Conservation (phyloP, 2,113 vertebrate species). For the Pandion haliaetus region DNA sequence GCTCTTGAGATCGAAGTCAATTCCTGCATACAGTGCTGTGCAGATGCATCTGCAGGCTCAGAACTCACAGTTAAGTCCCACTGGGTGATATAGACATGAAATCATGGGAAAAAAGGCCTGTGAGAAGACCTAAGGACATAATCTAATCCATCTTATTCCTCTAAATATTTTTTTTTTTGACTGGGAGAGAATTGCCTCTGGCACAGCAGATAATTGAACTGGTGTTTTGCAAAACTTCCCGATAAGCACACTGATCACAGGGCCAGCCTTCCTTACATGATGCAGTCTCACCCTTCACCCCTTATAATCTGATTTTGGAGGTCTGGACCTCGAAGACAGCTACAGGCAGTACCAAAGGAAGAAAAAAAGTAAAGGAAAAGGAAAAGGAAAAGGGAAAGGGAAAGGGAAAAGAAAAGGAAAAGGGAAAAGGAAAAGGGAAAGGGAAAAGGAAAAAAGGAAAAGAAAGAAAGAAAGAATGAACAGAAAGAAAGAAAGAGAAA, state of each 20-base stretch:
- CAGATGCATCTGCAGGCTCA: not conserved
- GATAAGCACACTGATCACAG: not conserved
- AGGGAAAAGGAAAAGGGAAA: too few relatives aligned
- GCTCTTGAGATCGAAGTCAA: not conserved
- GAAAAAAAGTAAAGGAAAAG: too few relatives aligned
- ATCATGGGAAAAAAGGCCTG: not conserved
- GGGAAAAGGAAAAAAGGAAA: too few relatives aligned
- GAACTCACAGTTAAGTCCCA: not conserved
- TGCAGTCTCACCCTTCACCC: not conserved
- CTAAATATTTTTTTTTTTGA: not conserved
- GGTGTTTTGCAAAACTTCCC: not conserved
- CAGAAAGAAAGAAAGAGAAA: not conserved
- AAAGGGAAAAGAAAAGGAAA: too few relatives aligned
- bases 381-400: too few relatives aligned
- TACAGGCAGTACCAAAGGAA: not conserved
- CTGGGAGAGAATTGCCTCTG: not conserved
- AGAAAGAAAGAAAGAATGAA: too few relatives aligned
- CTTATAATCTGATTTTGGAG: not conserved
- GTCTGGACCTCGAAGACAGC: not conserved
- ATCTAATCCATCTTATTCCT: not conserved
- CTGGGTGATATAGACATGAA: not conserved
- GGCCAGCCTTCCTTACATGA: not conserved
- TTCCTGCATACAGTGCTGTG: not conserved
- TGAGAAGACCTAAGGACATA: not conserved
- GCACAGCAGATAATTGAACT: not conserved